These are phyloP conservation scores for Gymnorhina tibicen DNA, from an alignment of 2,113 vertebrate genomes.

Conservation along the genomic window DNA sequence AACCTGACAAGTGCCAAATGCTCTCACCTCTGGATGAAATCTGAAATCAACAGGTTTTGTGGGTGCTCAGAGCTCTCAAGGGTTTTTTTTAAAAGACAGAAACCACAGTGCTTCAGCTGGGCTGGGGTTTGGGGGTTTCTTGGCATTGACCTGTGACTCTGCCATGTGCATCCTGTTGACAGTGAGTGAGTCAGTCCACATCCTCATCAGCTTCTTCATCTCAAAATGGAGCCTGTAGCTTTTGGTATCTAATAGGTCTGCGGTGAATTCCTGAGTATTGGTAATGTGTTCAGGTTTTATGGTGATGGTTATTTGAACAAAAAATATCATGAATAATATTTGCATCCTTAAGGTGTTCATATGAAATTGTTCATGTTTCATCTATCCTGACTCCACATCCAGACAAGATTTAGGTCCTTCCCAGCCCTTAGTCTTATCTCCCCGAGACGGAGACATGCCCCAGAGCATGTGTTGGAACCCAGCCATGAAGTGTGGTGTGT, in stretches of 20 bases:
- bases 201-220: neutral
- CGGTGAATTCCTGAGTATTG: neutral
- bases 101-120: neutral
- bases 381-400: neutral
- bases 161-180: neutral
- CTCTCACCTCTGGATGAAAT: neutral
- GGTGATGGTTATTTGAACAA: neutral
- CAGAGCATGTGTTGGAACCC: neutral
- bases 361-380: neutral
- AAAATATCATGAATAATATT: neutral
- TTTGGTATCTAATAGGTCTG: neutral
- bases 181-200: neutral
- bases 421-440: neutral
- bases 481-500: accelerated
- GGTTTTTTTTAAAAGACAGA: neutral
- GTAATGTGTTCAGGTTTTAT: neutral
- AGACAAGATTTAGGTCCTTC: neutral
- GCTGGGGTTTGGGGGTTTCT: neutral
- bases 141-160: neutral
- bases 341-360: neutral
- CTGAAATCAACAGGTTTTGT: neutral
- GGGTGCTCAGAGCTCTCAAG: neutral
- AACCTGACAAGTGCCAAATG: neutral
- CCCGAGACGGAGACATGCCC: accelerated
- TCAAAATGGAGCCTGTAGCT: neutral